Conservation (phyloP, 2,888 invertebrate genomes). For the Sinohyriopsis cumingii region DNA sequence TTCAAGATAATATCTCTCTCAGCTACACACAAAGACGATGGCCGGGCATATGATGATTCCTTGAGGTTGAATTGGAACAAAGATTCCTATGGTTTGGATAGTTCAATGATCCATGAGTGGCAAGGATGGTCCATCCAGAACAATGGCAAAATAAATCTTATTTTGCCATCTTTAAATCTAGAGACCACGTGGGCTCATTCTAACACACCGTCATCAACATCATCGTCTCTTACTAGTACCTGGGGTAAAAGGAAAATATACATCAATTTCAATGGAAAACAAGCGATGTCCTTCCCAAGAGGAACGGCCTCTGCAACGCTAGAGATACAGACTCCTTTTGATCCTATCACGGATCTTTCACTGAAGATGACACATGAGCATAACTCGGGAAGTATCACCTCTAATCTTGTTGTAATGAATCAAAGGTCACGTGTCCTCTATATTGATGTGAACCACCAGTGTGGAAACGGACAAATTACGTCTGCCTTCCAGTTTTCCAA, state of each 20-base stretch:
- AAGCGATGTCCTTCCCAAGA: slow-evolving; percentile 21
- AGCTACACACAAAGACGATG: slow-evolving; percentile 36
- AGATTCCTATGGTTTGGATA: slow-evolving; percentile 25
- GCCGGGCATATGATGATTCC: slow-evolving; percentile 22
- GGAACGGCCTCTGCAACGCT: slow-evolving; percentile 30
- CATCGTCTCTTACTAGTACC: slow-evolving; percentile 27
- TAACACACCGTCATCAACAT: slow-evolving; percentile 31
- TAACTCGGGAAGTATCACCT: too few relatives aligned
- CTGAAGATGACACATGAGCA: too few relatives aligned
- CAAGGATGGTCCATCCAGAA: slow-evolving; percentile 37
- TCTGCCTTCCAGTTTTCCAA: slow-evolving; percentile 21
- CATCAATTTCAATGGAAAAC: slow-evolving; percentile 32
- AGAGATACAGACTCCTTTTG: slow-evolving; percentile 27
- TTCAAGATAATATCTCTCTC: slow-evolving; percentile 23
- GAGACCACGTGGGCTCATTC: slow-evolving; percentile 47
- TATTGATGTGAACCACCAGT: slow-evolving; percentile 43
- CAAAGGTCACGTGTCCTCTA: slow-evolving; percentile 8
- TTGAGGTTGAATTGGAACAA: slow-evolving; percentile 27
- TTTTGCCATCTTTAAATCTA: slow-evolving; percentile 35
- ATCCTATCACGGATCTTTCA: too few relatives aligned
- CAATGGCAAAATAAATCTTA: slow-evolving; percentile 43
- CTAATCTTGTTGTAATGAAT: too few relatives aligned
- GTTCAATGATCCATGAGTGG: slow-evolving; percentile 36
- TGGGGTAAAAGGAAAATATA: slow-evolving; percentile 32
- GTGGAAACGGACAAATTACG: slow-evolving; percentile 35